These are phyloP conservation scores for Pocota personata DNA, from an alignment of 2,888 invertebrate genomes.

Conservation along the genomic window DNA sequence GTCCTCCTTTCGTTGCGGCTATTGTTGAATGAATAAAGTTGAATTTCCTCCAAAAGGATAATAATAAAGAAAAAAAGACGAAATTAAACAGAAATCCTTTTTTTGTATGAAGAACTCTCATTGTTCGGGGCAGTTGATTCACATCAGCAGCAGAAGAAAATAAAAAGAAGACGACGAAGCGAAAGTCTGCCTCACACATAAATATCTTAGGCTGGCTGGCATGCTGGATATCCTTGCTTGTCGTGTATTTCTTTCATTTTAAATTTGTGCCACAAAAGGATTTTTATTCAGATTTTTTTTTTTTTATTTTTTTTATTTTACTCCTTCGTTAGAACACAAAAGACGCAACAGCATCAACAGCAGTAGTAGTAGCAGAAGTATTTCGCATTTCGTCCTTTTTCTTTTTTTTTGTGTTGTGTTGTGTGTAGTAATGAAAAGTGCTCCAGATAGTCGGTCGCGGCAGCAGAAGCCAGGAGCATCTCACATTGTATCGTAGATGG, in stretches of 20 bases:
- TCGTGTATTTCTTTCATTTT: conserved; percentile 59
- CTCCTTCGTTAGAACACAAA: conserved; percentile 56
- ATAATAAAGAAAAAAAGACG: conserved; percentile 31
- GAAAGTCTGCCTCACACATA: conserved; percentile 22
- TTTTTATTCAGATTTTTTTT: conserved; percentile 66
- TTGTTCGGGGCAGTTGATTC: conserved; percentile 70
- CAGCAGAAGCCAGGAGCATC: conserved; percentile 31
- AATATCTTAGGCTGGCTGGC: conserved; percentile 52
- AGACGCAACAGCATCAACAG: conserved; percentile 71
- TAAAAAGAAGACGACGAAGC: conserved; percentile 16
- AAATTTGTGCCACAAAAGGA: conserved; percentile 62
- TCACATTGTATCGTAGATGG: conserved; percentile 46
- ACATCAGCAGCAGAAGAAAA: conserved; percentile 62
- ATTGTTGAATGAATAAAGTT: conserved; percentile 70
- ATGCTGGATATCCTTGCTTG: conserved; percentile 34
- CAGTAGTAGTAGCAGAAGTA: conserved; percentile 33
- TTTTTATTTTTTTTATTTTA: conserved; percentile 6
- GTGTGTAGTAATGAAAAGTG: conserved; percentile 63
- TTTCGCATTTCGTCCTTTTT: conserved; percentile 28
- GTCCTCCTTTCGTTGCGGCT: conserved; percentile 41
- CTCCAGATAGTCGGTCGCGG: conserved; percentile 45
- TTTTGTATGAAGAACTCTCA: conserved; percentile 46
- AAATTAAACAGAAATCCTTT: conserved; percentile 36
- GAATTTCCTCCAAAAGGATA: conserved; percentile 70
- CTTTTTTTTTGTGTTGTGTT: neutral